Base-by-base conservation (phyloP, 2,797 vertebrate species). In the Arrhamphus sclerolepis region DNA sequence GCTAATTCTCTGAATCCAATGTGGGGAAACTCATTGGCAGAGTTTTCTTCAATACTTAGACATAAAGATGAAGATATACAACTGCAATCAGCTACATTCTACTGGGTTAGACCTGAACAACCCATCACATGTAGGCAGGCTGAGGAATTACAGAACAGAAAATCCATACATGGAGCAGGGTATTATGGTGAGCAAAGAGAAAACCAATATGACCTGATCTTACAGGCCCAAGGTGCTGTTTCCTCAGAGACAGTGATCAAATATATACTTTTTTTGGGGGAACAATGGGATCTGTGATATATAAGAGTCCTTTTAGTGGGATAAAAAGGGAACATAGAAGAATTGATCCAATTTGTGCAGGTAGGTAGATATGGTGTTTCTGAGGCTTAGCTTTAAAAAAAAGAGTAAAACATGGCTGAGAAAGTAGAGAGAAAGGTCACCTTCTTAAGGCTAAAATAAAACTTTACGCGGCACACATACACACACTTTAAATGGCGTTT, bases 141-240 rank as follows among this genome's bases (percentile, higher is more conserved):
- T 71, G 73, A 88, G 74, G 78, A 86, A 82, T 78, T 69, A 74
- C 78, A 77, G 70, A 77, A 84, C 75, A 81, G 79, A 62, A 89
- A 90, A 92, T 90, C 89, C 70, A 91, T 91, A 88, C 67, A 18
- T 49, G 78, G 66, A 75, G 62, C 63, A 46, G 29, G 67, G 75
- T 75, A 66, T 82, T 70, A 85, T 69, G 75, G 57, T 56, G 67
- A 74, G 70, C 78, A 75, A 64, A 48, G 66, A 58, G 63, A 67
- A 77, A 83, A 75, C 72, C 75, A 72, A 78, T 71, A 82, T 26
- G 47, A 58, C 62, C 66, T 43, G 70, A 77, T 71, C 81, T 55
- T 79, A 78, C 69, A 70, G 81, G 75, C 60, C 64, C 46, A 26
- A 74, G 58, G 67, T 16, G 40, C 48, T 47, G 56, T 38, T 73